Conservation (phyloP, 2,888 invertebrate genomes). For the Tetrapedia diversipes region DNA sequence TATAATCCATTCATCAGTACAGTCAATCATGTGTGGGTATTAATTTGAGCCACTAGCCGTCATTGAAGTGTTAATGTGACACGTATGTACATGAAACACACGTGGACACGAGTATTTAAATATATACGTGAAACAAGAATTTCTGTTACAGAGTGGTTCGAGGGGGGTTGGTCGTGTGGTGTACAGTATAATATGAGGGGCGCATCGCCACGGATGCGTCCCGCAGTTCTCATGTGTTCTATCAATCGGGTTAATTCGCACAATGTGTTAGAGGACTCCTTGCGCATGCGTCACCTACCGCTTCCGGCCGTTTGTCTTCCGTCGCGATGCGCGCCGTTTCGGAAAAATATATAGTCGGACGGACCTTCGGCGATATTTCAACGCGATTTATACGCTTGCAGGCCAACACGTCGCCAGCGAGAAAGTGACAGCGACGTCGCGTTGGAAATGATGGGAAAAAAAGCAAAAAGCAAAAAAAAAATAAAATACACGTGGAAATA, state of each 20-base stretch:
- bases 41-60: too few relatives aligned
- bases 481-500: not conserved
- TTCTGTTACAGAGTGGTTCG: too few relatives aligned
- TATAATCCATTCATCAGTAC: too few relatives aligned
- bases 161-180: not conserved
- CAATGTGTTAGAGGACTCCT: constrained; percentile 68
- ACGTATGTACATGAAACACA: too few relatives aligned
- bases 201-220: constrained; percentile 63
- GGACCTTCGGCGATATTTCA: constrained; percentile 35
- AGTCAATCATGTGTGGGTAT: too few relatives aligned
- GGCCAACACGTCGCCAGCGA: constrained; percentile 4
- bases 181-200: constrained; percentile 52
- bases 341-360: constrained; percentile 47
- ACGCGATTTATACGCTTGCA: constrained; percentile 30
- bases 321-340: constrained; percentile 43
- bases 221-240: constrained; percentile 62
- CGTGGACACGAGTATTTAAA: too few relatives aligned
- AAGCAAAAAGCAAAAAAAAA: not conserved
- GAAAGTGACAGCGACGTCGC: constrained; percentile 38
- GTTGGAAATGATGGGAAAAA: not conserved
- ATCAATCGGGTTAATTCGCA: constrained; percentile 68
- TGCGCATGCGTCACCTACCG: constrained; percentile 67
- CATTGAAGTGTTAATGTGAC: too few relatives aligned
- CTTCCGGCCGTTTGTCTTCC: constrained; percentile 51
- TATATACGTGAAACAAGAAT: too few relatives aligned